Conservation (phyloP, 92 coral and sea anemone genomes). For the Zoanthus gigantus region DNA sequence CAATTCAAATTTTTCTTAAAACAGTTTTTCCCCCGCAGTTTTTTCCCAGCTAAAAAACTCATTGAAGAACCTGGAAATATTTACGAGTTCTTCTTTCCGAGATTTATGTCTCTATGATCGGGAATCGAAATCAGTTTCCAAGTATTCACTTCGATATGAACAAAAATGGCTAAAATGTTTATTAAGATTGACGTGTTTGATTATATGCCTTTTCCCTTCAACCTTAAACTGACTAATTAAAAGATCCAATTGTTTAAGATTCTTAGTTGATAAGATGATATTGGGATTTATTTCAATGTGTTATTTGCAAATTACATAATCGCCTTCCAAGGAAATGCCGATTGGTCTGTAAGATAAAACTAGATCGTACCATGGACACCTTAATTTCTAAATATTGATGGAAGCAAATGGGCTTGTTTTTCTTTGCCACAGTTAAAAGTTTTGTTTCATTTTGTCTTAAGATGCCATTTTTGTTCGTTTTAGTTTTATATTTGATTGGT, state of each 20-base stretch:
- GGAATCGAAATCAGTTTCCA: too few relatives aligned
- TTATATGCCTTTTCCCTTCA: too few relatives aligned
- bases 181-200: too few relatives aligned
- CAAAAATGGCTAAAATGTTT: too few relatives aligned
- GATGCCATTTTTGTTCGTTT: not conserved
- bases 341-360: not conserved
- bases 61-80: too few relatives aligned
- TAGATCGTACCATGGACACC: not conserved
- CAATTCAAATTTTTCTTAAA: too few relatives aligned
- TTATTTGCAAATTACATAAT: not conserved
- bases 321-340: not conserved
- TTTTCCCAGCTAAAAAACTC: too few relatives aligned
- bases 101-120: too few relatives aligned
- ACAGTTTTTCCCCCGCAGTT: too few relatives aligned
- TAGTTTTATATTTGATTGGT: constrained; percentile 7
- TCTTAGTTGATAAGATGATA: not conserved
- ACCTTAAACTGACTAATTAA: not conserved
- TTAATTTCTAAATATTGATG: not conserved
- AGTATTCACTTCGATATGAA: too few relatives aligned
- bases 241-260: not conserved
- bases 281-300: not conserved
- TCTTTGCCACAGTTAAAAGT: not conserved
- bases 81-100: too few relatives aligned
- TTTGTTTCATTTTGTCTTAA: not conserved
- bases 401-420: not conserved